Evolutionary conservation across 2,113 vertebrate species (phyloP).

Genomic region (Montifringilla adamsi): DNA sequence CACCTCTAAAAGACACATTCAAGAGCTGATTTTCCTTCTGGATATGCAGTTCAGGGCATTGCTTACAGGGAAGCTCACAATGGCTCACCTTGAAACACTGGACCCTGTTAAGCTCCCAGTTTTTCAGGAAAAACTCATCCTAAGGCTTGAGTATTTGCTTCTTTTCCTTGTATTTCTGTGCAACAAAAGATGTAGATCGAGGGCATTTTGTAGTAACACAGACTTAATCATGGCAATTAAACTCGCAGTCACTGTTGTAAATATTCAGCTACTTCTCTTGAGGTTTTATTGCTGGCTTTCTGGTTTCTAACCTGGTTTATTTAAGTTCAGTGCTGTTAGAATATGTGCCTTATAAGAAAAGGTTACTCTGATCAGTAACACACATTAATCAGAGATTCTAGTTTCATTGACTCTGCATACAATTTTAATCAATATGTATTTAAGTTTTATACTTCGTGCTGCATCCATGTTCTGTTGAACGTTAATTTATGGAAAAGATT

Average conservation of each 20-base stretch:
- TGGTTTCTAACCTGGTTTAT: background rate
- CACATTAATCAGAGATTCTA: constrained; percentile 7
- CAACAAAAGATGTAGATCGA: background rate
- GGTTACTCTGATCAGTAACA: background rate
- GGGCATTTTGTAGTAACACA: background rate
- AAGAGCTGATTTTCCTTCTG: background rate
- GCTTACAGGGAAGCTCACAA: background rate
- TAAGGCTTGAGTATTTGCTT: background rate
- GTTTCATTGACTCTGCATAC: constrained; percentile 49
- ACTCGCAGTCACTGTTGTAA: background rate
- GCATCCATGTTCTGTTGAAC: constrained; percentile 61
- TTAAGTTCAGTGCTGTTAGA: background rate
- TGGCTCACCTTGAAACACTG: background rate
- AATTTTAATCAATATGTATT: constrained; percentile 65
- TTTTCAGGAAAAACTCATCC: background rate
- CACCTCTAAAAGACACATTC: background rate
- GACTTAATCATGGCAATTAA: background rate
- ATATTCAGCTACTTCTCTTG: background rate
- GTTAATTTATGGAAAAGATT: constrained; percentile 74
- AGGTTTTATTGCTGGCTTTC: background rate
- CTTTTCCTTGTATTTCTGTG: background rate
- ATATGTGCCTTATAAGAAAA: background rate
- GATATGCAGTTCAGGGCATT: background rate
- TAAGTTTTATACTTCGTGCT: constrained; percentile 46
- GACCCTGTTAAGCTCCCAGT: background rate